Conservation (phyloP, 2,797 vertebrate genomes). For the Allenopithecus nigroviridis region DNA sequence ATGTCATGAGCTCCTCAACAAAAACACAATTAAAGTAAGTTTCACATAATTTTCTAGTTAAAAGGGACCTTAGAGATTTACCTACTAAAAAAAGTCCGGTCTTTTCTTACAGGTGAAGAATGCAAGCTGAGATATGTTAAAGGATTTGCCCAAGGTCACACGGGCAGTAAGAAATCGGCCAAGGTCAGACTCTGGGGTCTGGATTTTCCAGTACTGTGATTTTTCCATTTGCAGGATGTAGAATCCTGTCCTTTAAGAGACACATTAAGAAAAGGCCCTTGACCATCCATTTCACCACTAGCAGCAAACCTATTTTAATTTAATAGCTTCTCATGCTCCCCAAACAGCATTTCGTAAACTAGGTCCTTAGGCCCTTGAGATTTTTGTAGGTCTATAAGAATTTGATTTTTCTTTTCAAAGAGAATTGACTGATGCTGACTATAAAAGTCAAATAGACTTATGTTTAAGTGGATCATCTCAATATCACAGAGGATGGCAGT, state of each 20-base stretch:
- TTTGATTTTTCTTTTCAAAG: conserved; percentile 29
- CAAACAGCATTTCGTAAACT: background rate
- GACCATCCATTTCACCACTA: background rate
- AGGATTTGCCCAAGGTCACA: background rate
- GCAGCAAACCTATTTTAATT: background rate
- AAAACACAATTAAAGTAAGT: background rate
- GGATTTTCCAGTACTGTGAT: background rate
- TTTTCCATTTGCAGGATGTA: background rate
- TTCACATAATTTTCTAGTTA: background rate
- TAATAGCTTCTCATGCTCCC: background rate
- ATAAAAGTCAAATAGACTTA: background rate
- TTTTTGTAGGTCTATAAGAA: background rate
- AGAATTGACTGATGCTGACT: background rate
- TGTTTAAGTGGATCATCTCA: background rate
- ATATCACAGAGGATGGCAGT: background rate
- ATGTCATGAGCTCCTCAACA: background rate
- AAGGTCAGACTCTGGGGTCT: background rate
- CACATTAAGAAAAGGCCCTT: background rate
- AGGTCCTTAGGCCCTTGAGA: background rate
- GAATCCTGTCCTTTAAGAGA: background rate
- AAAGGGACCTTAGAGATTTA: background rate
- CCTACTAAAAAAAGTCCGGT: background rate
- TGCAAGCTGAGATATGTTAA: background rate
- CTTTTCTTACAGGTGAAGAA: background rate
- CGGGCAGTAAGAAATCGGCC: background rate